These are phyloP conservation scores for Uloborus diversus DNA, from an alignment of 1,140 invertebrate species.

Conservation along the genomic window DNA sequence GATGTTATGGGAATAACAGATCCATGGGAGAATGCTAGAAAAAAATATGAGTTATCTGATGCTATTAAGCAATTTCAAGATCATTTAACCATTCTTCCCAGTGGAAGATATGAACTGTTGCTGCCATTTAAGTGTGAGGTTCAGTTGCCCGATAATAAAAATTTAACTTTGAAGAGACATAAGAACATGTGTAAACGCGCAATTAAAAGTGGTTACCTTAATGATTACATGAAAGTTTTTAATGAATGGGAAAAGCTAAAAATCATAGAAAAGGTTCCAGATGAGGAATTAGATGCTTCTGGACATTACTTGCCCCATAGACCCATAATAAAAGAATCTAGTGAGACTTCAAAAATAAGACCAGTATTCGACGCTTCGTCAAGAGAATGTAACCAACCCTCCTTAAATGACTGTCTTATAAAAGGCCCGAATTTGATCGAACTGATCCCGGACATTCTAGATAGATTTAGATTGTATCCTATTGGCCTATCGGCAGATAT, in stretches of 20 bases:
- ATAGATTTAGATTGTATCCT: constrained; percentile 20
- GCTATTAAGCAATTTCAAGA: neutral
- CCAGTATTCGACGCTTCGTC: constrained; percentile 37
- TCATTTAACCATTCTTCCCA: constrained; percentile 13
- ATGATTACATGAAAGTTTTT: constrained; percentile 11
- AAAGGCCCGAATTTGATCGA: constrained; percentile 62
- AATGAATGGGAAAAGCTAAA: constrained; percentile 19
- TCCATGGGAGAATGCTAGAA: neutral
- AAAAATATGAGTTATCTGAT: no score
- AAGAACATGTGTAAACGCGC: neutral
- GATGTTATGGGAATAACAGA: neutral
- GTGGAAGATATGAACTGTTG: neutral
- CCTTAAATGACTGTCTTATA: constrained; percentile 53
- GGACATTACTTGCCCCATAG: constrained; percentile 4
- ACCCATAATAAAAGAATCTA: neutral
- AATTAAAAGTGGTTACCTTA: neutral
- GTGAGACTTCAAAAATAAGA: neutral
- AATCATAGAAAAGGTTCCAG: constrained; percentile 7
- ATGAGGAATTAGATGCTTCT: neutral
- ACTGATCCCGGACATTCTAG: constrained; percentile 38
- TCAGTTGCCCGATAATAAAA: constrained; percentile 1
- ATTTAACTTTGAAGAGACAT: neutral
- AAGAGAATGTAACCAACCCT: constrained; percentile 49
- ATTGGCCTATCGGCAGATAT: constrained; percentile 62
- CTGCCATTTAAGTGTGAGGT: neutral